Evolutionary conservation across 2,797 vertebrate genomes (phyloP), one percentile per base, ranked within the genome.

Genomic region (Oceanodroma leucorhoa): DNA sequence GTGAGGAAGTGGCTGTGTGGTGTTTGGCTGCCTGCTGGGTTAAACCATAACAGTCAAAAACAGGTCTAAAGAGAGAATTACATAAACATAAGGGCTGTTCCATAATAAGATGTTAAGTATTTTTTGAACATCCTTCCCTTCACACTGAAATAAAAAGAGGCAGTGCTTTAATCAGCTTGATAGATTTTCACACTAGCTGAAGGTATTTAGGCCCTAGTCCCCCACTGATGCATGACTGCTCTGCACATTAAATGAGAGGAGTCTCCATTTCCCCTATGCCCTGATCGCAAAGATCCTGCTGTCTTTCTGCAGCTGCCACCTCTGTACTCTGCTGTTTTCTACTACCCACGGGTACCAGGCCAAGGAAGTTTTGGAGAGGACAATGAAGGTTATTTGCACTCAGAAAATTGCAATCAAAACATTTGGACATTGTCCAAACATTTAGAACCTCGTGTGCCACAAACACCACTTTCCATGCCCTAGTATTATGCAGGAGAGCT

Each of bases 221-320:
- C 41, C 30, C 14, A 6, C 15, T 34, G 34, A 30, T 30, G 23
- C 16, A 5, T 9, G 36, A 20, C 50, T 76, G 62, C 54, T 83
- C 72, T 34, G n/a, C 32, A 17, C 0, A 0, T 24, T 29, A 32
- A 40, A 19, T 14, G 38, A 70, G 15, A 70, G 34, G 34, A 54
- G 14, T 22, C 40, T 58, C 45, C 21, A 3, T 38, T 54, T 65
- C 40, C 30, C 29, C 13, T 8, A 2, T 32, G 40, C 64, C 29
- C 54, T 46, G 6, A 69, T 34, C 60, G 46, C 46, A 60, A 48
- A 86, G 41, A 48, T 43, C n/a, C 27, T 36, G 12, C 16, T 34
- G 18, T 53, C 43, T 62, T 70, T 61, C 51, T 76, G 34, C 53
- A 67, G 76, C 61, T 88, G 48, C 22, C 66, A 50, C 7, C 32